These are phyloP conservation scores for Pelvicachromis taeniatus DNA, from an alignment of 2,113 vertebrate species.

Conservation along the genomic window DNA sequence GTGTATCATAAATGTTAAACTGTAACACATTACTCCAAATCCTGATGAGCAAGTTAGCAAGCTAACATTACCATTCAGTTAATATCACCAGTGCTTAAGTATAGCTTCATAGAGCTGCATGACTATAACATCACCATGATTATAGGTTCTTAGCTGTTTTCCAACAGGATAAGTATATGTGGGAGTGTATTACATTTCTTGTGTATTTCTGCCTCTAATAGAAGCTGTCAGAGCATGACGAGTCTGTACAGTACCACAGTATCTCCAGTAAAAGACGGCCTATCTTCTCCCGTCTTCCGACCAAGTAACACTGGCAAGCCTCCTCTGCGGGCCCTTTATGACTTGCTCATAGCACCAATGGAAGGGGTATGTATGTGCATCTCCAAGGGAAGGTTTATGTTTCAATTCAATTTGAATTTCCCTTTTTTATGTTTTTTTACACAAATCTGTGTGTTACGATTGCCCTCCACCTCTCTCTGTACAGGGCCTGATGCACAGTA, in stretches of 20 bases:
- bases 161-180: not conserved
- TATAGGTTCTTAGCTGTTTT: not conserved
- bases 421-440: not conserved
- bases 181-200: not conserved
- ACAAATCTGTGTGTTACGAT: not conserved
- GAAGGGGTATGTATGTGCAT: conserved; percentile 79
- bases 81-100: not conserved
- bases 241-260: conserved; percentile 81
- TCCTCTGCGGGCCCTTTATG: conserved; percentile 86
- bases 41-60: not conserved
- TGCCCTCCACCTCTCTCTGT: not conserved
- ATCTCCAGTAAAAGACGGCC: conserved; percentile 81
- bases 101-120: not conserved
- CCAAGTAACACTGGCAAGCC: conserved; percentile 72
- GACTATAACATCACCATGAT: not conserved
- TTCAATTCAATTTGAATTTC: not conserved
- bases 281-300: conserved; percentile 75
- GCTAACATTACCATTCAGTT: not conserved
- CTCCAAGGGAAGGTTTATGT: not conserved
- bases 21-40: not conserved
- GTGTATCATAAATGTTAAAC: not conserved
- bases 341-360: conserved; percentile 92
- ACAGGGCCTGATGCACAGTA: conserved; percentile 93
- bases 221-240: conserved; percentile 91
- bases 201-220: conserved; percentile 45